Base-by-base conservation (phyloP, 2,113 vertebrate species). In the Todiramphus saurophagus region DNA sequence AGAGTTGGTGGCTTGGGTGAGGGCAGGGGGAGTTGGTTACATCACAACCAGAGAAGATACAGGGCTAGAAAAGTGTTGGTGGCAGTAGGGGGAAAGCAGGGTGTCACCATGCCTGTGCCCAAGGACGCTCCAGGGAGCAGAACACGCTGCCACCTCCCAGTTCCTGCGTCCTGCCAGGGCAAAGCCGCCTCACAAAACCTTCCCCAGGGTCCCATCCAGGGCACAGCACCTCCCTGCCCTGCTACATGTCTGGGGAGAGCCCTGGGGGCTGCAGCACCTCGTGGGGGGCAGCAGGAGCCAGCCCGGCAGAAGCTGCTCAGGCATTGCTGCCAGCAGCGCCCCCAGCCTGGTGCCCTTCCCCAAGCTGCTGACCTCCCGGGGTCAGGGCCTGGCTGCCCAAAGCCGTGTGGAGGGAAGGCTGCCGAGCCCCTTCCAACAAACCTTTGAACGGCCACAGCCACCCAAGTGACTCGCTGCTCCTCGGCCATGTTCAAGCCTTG, bases 401-500 rank as follows among this genome's bases (percentile, higher is more conserved):
- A 66, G 8, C 55, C 18, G 3, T 1, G 11, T 2, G 7, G 62
- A 33, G 35, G 2, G 62, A 50, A 55, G 33, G 17, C 78, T 3
- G 2, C 8, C 3, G 48, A 55, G 31, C 55, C 48, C 13, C 80
- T 74, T 44, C 35, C 21, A 25, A 5, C 24, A 33, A 28, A 21
- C 74, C 27, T 43, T 50, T 28, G 0, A 41, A 72, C 11, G 67
- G 46, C 63, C 41, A 12, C 19, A 43, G 33, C 35, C 5, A 30
- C 13, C 20, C 4, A 17, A 3, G 46, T 4, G 16, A 43, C 80
- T 59, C 0, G 0, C 0, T 0, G 56, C 66, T 70, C 21, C 72
- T 35, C 1, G 5, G 35, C 1, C 4, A 44, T 13, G 41, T 21
- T 28, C 24, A 20, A 69, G 18, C 37, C 48, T 51, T 35, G 31